Evolutionary conservation across 2,888 invertebrate genomes (phyloP).

Genomic region (Drosophila lacicola): DNA sequence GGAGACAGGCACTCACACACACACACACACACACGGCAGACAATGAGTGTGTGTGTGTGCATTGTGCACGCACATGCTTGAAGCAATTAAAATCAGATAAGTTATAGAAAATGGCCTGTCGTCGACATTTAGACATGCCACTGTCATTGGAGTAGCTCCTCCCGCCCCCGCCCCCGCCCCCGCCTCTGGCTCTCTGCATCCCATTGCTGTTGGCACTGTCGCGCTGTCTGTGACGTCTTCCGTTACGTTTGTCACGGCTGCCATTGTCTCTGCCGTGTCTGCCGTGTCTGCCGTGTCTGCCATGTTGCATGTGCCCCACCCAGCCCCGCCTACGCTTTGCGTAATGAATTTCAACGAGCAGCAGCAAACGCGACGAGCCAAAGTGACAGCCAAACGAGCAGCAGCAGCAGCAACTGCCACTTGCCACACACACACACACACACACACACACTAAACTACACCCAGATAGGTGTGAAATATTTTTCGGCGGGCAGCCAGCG

Average conservation of each 20-base stretch:
- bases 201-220: slow-evolving; percentile 3
- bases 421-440: slow-evolving; percentile 31
- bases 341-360: slow-evolving; percentile 78
- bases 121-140: slow-evolving; percentile 78
- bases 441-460: slow-evolving; percentile 2
- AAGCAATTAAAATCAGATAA: slow-evolving; percentile 83
- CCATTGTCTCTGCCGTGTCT: slow-evolving; percentile 42
- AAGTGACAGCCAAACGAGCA: slow-evolving; percentile 58
- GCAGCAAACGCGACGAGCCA: slow-evolving; percentile 39
- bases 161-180: not conserved
- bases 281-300: slow-evolving; percentile 19
- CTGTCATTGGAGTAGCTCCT: slow-evolving; percentile 40
- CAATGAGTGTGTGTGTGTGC: slow-evolving; percentile 26
- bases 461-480: slow-evolving; percentile 71
- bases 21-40: slow-evolving; percentile 30
- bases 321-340: slow-evolving; percentile 38
- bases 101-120: slow-evolving; percentile 80
- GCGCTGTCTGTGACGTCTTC: slow-evolving; percentile 60
- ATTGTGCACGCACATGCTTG: slow-evolving; percentile 69
- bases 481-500: slow-evolving; percentile 57
- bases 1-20: slow-evolving; percentile 24
- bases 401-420: slow-evolving; percentile 48
- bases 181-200: not conserved
- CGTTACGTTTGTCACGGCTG: slow-evolving; percentile 76
- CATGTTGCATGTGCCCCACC: slow-evolving; percentile 28